Evolutionary conservation across 1,140 invertebrate species (phyloP), one percentile per base, ranked within the genome.

Genomic region (Psilanteris sp.): DNA sequence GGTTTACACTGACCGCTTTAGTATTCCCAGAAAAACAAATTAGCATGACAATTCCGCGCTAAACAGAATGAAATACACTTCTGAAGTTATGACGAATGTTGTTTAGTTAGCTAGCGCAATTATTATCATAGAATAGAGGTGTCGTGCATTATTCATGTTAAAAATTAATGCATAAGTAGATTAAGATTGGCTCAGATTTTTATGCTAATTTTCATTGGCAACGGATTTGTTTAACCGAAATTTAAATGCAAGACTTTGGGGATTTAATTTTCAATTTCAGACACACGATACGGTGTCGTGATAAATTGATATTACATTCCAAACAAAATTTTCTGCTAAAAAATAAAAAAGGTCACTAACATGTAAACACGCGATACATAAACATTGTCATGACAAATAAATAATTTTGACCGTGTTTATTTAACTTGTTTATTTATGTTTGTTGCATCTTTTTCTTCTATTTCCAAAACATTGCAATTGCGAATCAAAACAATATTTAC

Each of bases 41-140:
- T 71, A 61, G 55, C 66, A 71, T 71, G 46, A 71, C 55, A 61
- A 71, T 71, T 54, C 46, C 10, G 20, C 29, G 44, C 34, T 43
- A 29, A 44, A 26, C 44, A 29, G 18, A 70, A 54, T 55, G 55
- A 72, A 46, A 55, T 62, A 62, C 11, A 41, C 24, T 62, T 39
- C 18, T 37, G 1, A 4, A 26, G 10, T 55, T 54, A 26, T 55
- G 68, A 55, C 48, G 55, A 71, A 62, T 62, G 50, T 34, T 32
- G 39, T 61, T 62, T 57, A 48, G 57, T 62, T 55, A 16, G 67
- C 37, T 8, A 37, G n/a, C 52, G 36, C 50, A 71, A 71, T 71
- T 71, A 62, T 71, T 71, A 71, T 62, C 67, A 71, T 71, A 71
- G 62, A 62, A 62, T 55, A 71, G 39, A 27, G 39, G 16, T 7